Conservation (phyloP, 2,113 vertebrate species). For the Chascanopsetta lugubris region DNA sequence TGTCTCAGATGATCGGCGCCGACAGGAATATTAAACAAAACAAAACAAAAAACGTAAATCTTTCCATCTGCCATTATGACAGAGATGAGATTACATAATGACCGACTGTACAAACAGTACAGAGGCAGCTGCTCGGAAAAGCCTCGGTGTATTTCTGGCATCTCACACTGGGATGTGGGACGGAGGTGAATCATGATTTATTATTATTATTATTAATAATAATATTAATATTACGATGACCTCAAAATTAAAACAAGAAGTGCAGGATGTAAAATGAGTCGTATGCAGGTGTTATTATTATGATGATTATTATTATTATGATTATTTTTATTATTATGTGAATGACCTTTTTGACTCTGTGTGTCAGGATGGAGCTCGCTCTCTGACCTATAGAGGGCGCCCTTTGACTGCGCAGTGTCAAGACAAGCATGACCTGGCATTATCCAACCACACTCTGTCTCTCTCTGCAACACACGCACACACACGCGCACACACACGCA, state of each 20-base stretch:
- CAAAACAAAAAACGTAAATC: slow-evolving; percentile 1
- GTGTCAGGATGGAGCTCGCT: slow-evolving; percentile 6
- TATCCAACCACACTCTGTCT: slow-evolving; percentile 12
- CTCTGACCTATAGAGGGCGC: slow-evolving; percentile 61
- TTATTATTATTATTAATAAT: background rate
- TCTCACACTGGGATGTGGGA: background rate
- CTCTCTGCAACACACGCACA: slow-evolving; percentile 2
- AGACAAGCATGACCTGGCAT: slow-evolving; percentile 43
- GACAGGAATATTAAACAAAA: background rate
- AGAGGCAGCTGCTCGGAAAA: slow-evolving; percentile 7
- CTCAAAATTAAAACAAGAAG: background rate
- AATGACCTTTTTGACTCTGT: slow-evolving; percentile 48
- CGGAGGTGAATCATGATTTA: background rate
- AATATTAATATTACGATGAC: background rate
- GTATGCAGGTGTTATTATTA: slow-evolving; percentile 1
- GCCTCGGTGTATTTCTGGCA: background rate
- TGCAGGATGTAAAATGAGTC: background rate
- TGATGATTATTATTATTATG: background rate
- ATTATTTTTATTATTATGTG: background rate
- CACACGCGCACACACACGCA: background rate
- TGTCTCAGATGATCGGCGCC: slow-evolving; percentile 12
- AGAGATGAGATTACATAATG: slow-evolving; percentile 10
- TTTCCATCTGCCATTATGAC: slow-evolving; percentile 6
- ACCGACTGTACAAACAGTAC: background rate
- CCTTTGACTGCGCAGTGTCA: slow-evolving; percentile 42